phyloP scores from a whole-genome alignment of 1,140 invertebrate species.

The Dreissena polymorpha region DNA sequence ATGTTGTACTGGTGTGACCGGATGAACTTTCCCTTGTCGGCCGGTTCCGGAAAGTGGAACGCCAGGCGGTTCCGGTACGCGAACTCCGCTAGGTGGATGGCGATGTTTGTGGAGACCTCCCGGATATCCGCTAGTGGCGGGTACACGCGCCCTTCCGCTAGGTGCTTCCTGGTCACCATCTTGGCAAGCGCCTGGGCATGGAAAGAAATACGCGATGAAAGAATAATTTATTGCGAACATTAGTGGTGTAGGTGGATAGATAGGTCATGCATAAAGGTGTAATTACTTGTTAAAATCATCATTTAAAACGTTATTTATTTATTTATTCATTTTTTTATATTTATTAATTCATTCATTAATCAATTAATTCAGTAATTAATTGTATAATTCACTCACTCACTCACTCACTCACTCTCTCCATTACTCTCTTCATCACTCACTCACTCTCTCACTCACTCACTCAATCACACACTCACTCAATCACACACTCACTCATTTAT shows the following conservation, averaged over 20 bases:
- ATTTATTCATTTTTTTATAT: too few species aligned
- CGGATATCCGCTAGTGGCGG: slow-evolving; percentile 94
- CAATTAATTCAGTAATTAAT: too few species aligned
- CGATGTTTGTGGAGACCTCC: slow-evolving; percentile 93
- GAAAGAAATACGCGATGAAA: not conserved
- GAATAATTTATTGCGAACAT: not conserved
- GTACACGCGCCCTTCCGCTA: slow-evolving; percentile 93
- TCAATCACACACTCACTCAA: too few species aligned
- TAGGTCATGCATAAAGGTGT: too few species aligned
- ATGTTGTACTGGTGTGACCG: slow-evolving; percentile 80
- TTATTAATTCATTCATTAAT: too few species aligned
- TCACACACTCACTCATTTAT: too few species aligned
- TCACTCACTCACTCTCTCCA: too few species aligned
- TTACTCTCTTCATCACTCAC: too few species aligned
- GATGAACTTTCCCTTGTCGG: slow-evolving; percentile 81
- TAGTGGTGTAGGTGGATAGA: not conserved
- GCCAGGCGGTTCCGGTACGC: slow-evolving; percentile 87
- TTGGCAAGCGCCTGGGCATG: slow-evolving; percentile 86
- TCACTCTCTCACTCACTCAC: too few species aligned
- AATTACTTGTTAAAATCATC: too few species aligned
- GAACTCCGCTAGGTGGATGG: slow-evolving; percentile 90
- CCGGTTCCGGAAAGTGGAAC: slow-evolving; percentile 81
- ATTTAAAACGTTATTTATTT: too few species aligned
- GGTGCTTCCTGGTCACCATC: slow-evolving; percentile 90
- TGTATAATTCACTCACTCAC: too few species aligned